Conservation (phyloP, 2,113 vertebrate species). For the Dolichotis patagonum region DNA sequence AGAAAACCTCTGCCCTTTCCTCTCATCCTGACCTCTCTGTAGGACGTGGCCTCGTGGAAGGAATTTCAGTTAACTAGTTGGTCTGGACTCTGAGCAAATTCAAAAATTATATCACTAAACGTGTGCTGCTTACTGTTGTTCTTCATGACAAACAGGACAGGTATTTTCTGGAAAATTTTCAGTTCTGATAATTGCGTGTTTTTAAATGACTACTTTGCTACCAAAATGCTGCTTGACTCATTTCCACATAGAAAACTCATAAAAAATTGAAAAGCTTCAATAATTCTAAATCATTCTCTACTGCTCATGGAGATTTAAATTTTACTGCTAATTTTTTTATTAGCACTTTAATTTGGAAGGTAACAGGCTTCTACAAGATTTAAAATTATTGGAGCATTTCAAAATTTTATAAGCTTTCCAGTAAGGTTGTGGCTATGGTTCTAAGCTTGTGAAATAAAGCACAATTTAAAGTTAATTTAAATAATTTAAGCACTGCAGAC, state of each 20-base stretch:
- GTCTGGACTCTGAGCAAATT: not conserved
- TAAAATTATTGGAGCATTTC: conserved; percentile 89
- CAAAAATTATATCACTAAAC: not conserved
- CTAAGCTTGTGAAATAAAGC: conserved; percentile 84
- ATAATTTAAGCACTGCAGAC: conserved; percentile 87
- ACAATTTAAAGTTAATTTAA: conserved; percentile 88
- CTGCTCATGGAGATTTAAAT: conserved; percentile 85
- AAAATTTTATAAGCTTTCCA: conserved; percentile 89
- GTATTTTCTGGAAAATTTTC: conserved; percentile 16
- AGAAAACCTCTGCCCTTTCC: not conserved
- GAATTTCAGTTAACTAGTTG: not conserved
- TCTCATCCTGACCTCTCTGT: not conserved
- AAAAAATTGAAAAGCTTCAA: conserved; percentile 87
- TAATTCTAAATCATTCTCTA: conserved; percentile 86
- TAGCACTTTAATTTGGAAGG: conserved; percentile 87
- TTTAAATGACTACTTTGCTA: conserved; percentile 79
- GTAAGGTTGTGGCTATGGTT: conserved; percentile 84
- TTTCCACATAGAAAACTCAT: conserved; percentile 81
- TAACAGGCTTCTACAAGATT: conserved; percentile 86
- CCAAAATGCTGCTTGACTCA: conserved; percentile 80
- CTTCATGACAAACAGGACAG: not conserved
- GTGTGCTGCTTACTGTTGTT: not conserved
- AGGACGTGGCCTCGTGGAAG: not conserved
- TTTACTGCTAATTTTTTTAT: conserved; percentile 87
- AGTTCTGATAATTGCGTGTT: conserved; percentile 70